Evolutionary conservation across 2,113 vertebrate genomes (phyloP).

Genomic region (Hyaena hyaena): DNA sequence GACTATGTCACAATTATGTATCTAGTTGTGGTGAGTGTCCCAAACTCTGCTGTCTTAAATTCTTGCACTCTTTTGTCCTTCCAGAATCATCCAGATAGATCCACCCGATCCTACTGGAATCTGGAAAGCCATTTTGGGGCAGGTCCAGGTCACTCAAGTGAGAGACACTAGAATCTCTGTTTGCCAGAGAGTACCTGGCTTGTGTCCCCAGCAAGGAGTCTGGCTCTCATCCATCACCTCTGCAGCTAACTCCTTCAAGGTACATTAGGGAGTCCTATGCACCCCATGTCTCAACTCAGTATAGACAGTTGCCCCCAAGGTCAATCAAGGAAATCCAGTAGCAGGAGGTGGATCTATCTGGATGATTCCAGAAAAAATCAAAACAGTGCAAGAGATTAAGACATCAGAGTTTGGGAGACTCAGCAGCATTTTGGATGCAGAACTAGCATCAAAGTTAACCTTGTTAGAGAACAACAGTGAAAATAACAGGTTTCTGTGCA

Average conservation of each 20-base stretch:
- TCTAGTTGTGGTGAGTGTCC: neutral
- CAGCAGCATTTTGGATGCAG: neutral
- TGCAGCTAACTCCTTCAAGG: neutral
- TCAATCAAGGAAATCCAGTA: neutral
- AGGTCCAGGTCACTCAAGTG: neutral
- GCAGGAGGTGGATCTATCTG: neutral
- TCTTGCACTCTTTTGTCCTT: neutral
- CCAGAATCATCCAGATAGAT: neutral
- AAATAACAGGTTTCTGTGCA: neutral
- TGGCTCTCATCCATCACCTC: neutral
- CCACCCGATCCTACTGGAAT: neutral
- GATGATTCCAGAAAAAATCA: neutral
- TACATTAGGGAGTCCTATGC: neutral
- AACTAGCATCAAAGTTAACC: neutral
- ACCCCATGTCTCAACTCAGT: neutral
- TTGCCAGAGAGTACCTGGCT: neutral
- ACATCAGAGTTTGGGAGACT: neutral
- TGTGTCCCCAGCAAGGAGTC: neutral
- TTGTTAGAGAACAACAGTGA: neutral
- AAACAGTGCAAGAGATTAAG: neutral
- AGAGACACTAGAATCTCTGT: neutral
- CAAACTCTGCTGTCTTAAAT: neutral
- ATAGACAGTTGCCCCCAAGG: neutral
- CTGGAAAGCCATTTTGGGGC: neutral
- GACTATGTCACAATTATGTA: neutral